Percentiles rank a stretch among this genome's conserved stretches.
Conservation (phyloP, 2,797 vertebrate species). For the Lates japonicus region DNA sequence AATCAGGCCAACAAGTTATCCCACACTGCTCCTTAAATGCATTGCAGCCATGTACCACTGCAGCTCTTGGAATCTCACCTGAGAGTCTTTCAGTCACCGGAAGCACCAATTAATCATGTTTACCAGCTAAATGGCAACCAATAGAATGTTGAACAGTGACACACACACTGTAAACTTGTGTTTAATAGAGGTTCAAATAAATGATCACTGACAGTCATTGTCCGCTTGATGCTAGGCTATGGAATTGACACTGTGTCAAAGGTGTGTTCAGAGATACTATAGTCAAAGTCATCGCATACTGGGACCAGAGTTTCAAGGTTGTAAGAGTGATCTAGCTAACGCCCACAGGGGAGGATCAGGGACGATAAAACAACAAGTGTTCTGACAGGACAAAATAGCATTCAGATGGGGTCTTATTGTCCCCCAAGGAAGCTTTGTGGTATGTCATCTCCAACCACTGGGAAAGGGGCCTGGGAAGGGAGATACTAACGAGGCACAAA, state of each 20-base stretch:
- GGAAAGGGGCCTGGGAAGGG: slow-evolving; percentile 59
- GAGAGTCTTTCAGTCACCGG: neutral
- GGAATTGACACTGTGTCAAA: slow-evolving; percentile 11
- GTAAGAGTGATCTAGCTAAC: slow-evolving; percentile 43
- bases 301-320: slow-evolving; percentile 28
- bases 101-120: neutral
- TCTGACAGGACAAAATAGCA: slow-evolving; percentile 73
- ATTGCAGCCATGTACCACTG: neutral
- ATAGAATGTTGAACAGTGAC: slow-evolving; percentile 1
- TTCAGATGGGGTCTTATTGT: slow-evolving; percentile 71
- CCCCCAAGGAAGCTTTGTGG: slow-evolving; percentile 68
- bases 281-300: slow-evolving; percentile 17
- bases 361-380: slow-evolving; percentile 67
- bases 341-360: slow-evolving; percentile 46
- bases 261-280: neutral
- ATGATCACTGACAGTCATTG: slow-evolving; percentile 21
- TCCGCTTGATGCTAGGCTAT: slow-evolving; percentile 20
- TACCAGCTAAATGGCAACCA: neutral
- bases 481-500: slow-evolving; percentile 74
- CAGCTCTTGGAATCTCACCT: neutral
- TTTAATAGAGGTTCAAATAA: too few relatives aligned
- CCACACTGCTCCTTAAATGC: neutral
- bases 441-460: slow-evolving; percentile 69
- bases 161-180: neutral
- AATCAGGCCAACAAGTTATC: neutral